Base-by-base conservation (phyloP, 2,888 invertebrate genomes). In the Lasius fuliginosus region DNA sequence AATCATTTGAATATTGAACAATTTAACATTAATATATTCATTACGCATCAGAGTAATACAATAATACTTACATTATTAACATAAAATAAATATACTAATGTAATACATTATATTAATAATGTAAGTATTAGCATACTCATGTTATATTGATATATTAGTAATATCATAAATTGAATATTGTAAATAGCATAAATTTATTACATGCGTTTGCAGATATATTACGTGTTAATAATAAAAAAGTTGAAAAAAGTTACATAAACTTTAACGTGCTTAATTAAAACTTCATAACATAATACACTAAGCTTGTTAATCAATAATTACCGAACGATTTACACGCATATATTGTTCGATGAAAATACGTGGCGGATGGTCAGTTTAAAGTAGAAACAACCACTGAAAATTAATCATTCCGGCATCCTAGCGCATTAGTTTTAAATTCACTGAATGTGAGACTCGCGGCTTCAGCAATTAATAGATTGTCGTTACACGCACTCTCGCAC, bases 361-460 rank as follows among this genome's bases (percentile, higher is more conserved):
- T 42, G 40, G 40, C 15, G 40, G 2, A 33, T 12, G 46, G 27
- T n/a, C 23, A 68, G n/a, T 73, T 84, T 84, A 58, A 18, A 68
- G 46, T 36, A 62, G 15, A 77, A 58, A 75, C 49, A n/a, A 27
- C 46, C 69, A 69, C 30, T 36, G 36, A 74, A 83, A 88, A 88
- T 85, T 83, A 81, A 49, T 36, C 82, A 82, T 84, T 12, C 69
- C 42, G 62, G 62, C 42, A 69, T 33, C 84, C 6, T 53, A 75
- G 67, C 73, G 75, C 76, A 89, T 87, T 87, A 87, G 77, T 86
- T 86, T 76, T 74, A 73, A 87, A 90, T 83, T 88, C 83, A 82
- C 85, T 85, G 85, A 88, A 90, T 85, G 15, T 49, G 87, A 89
- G 82, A 86, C 69, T 83, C 42, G 81, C 82, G 74, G 40, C 73